A percentile compares a stretch with the other conserved stretches of the same genome.
Evolutionary conservation across 2,888 invertebrate species (phyloP).

Genomic region (Agrypnus murinus): DNA sequence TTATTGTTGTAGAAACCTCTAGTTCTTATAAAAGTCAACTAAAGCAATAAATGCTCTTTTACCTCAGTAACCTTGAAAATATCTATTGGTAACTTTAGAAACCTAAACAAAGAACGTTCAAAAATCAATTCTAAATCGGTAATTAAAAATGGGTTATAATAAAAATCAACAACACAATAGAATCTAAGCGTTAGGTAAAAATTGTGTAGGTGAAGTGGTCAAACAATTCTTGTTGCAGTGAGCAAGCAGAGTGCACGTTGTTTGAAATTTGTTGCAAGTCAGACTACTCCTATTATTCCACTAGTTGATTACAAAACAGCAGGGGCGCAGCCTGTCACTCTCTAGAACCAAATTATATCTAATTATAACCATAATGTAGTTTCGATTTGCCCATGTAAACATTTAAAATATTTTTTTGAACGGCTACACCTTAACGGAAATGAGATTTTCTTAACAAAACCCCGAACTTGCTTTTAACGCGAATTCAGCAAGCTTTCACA

Average conservation of each 20-base stretch:
- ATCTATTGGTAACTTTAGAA: no score
- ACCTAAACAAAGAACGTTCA: not conserved
- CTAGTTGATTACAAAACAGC: constrained; percentile 70
- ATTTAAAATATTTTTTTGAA: constrained; percentile 52
- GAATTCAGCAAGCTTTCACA: constrained; percentile 25
- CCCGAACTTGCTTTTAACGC: not conserved
- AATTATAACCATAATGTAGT: constrained; percentile 68
- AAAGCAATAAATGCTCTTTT: no score
- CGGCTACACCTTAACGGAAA: constrained; percentile 32
- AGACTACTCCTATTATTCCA: constrained; percentile 70
- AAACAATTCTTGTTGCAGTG: constrained; percentile 37
- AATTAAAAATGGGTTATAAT: not conserved
- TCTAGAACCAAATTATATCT: constrained; percentile 69
- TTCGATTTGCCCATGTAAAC: constrained; percentile 69
- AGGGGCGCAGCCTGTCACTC: constrained; percentile 68
- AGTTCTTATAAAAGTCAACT: no score
- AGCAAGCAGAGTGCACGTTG: constrained; percentile 59
- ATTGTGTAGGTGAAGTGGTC: constrained; percentile 18
- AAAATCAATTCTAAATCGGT: not conserved
- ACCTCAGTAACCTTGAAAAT: no score
- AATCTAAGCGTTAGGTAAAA: constrained; percentile 18
- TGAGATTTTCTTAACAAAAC: constrained; percentile 33
- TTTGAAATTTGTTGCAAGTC: constrained; percentile 70
- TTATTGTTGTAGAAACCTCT: no score
- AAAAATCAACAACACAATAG: constrained; percentile 33